Base-by-base conservation (phyloP, 2,797 vertebrate species). In the Chaenodraco wilsoni region DNA sequence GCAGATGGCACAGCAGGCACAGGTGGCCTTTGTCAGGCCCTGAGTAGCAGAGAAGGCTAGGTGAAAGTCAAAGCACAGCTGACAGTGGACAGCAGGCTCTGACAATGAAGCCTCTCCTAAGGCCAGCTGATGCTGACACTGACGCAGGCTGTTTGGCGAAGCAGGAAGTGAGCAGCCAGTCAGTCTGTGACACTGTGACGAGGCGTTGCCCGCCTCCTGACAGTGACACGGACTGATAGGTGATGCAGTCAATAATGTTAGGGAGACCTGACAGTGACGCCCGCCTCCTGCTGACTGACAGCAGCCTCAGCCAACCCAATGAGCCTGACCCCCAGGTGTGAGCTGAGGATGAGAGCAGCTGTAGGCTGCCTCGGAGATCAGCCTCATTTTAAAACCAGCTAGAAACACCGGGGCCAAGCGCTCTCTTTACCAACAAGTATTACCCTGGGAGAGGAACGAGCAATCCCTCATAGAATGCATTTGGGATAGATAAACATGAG, bases 191-290 rank as follows among this genome's bases (percentile, higher is more conserved):
- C 96, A 95, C 84, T 99, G 98, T 87, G 84, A 85, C 0, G 96
- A 93, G 89, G 93, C 76, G 17, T 92, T 98, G 48, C 96, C 97
- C 21, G 94, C 96, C 85, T 94, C 97, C 78, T 99, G 98, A 91
- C 96, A 90, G 92, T 99, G 98, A 97, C 96, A 95, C 1, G 94
- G 95, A 2, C 92, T 89, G 69, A 84, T 65, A 59, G 93, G 74
- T 62, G 90, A 89, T 3, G 46, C 46, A 23, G 54, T 57, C 89
- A 91, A 91, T 74, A 78, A 84, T 0, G 68, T 97, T 84, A 95
- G 87, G 84, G 98, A 99, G 78, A 97, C 95, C 84, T 99, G 98
- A 94, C 98, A 99, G 93, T 99, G 98, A 95, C 97, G 97, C 78
- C 69, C 81, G 74, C 91, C 90, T 74, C 73, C 90, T 4, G 90